Evolutionary conservation across 2,797 vertebrate species (phyloP).

Genomic region (Cossypha dichroa): DNA sequence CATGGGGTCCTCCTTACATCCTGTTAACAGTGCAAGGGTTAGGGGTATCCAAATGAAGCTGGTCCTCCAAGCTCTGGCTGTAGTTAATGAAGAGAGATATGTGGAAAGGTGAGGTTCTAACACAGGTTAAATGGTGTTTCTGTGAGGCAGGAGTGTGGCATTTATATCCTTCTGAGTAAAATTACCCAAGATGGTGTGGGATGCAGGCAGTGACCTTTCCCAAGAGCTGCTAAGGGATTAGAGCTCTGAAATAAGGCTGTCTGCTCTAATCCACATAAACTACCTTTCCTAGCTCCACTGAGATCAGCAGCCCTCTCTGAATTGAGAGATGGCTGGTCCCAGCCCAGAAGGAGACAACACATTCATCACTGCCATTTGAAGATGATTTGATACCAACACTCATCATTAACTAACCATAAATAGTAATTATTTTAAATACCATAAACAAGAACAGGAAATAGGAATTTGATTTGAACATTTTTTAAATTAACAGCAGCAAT

Average conservation of each 20-base stretch:
- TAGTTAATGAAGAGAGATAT: constrained; percentile 22
- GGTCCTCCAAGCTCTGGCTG: background rate
- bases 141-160: background rate
- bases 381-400: background rate
- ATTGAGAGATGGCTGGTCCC: background rate
- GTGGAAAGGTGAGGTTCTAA: background rate
- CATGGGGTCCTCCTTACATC: background rate
- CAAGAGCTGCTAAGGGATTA: constrained; percentile 15
- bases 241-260: background rate
- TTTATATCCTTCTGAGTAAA: background rate
- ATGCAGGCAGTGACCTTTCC: constrained; percentile 29
- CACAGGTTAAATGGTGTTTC: background rate
- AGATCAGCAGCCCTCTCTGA: background rate
- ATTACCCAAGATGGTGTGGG: background rate
- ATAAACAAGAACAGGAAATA: background rate
- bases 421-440: background rate
- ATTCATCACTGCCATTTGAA: background rate
- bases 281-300: background rate
- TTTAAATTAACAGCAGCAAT: background rate
- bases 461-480: background rate
- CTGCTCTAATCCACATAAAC: constrained; percentile 3
- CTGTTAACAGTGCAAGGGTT: background rate
- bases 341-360: background rate
- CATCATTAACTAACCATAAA: background rate
- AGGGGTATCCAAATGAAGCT: background rate